phyloP scores from a whole-genome alignment of 2,888 invertebrate genomes.

The Ecliptopera silaceata region DNA sequence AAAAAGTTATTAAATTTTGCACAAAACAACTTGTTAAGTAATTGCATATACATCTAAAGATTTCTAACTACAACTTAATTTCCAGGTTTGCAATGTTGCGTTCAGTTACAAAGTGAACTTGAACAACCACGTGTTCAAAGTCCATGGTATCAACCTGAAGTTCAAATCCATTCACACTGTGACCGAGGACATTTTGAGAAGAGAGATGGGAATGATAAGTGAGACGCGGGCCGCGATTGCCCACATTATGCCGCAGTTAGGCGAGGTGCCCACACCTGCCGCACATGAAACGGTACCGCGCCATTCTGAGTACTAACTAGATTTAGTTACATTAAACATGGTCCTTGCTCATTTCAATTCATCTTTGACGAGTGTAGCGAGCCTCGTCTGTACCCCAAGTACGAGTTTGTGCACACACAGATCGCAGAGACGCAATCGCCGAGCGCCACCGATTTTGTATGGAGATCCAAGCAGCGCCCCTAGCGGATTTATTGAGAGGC shows the following conservation, averaged over 20 bases:
- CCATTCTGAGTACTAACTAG: conserved; percentile 31
- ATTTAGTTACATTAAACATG: conserved; percentile 21
- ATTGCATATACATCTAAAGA: too few species aligned
- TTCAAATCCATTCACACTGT: conserved; percentile 78
- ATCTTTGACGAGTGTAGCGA: background rate
- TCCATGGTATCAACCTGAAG: conserved; percentile 76
- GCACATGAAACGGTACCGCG: conserved; percentile 65
- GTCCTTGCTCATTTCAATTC: background rate
- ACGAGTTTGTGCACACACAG: too few species aligned
- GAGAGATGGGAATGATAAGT: conserved; percentile 65
- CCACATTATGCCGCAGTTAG: conserved; percentile 67
- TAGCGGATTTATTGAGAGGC: too few species aligned
- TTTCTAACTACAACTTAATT: conserved; percentile 1
- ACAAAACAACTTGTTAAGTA: too few species aligned
- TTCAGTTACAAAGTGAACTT: conserved; percentile 80
- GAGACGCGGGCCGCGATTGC: conserved; percentile 63
- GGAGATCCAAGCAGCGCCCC: too few species aligned
- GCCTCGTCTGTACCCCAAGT: too few species aligned
- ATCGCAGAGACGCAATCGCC: too few species aligned
- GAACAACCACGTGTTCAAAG: conserved; percentile 77
- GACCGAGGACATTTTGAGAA: conserved; percentile 69
- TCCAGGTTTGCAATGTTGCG: conserved; percentile 76
- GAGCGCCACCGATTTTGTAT: too few species aligned
- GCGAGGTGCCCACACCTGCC: conserved; percentile 61
- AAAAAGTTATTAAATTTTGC: too few species aligned